Evolutionary conservation across 2,113 vertebrate species (phyloP).

Genomic region (Brachyistius frenatus): DNA sequence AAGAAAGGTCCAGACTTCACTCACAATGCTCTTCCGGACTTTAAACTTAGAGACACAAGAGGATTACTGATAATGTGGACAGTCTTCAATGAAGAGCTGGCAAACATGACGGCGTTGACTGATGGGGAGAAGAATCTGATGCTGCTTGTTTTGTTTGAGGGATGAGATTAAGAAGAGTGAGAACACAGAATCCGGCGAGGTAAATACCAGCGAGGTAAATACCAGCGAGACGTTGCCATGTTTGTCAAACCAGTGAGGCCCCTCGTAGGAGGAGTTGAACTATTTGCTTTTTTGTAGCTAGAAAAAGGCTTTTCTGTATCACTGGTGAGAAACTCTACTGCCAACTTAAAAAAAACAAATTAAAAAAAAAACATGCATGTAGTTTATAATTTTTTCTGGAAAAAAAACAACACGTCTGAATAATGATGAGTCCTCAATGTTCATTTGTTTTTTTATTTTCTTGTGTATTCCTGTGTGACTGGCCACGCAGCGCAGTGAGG

Average conservation of each 20-base stretch:
- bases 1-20: constrained; percentile 94
- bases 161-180: constrained; percentile 91
- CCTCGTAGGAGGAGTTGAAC: constrained; percentile 8
- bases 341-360: not conserved
- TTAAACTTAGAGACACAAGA: constrained; percentile 90
- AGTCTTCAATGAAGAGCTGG: constrained; percentile 90
- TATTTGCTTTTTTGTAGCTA: constrained; percentile 51
- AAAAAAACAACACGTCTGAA: constrained; percentile 21
- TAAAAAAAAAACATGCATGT: not conserved
- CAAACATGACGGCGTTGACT: constrained; percentile 89
- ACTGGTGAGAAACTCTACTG: constrained; percentile 17
- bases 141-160: constrained; percentile 95
- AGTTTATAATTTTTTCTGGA: not conserved
- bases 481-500: constrained; percentile 60
- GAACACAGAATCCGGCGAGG: constrained; percentile 89
- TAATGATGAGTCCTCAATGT: constrained; percentile 34
- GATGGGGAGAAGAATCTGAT: constrained; percentile 88
- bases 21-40: constrained; percentile 90
- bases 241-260: constrained; percentile 63
- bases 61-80: constrained; percentile 93
- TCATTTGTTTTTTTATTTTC: constrained; percentile 58
- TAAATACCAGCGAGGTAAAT: constrained; percentile 93
- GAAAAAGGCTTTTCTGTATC: constrained; percentile 41
- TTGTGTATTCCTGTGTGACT: constrained; percentile 61
- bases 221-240: constrained; percentile 89